Evolutionary conservation across 2,113 vertebrate species (phyloP).

Genomic region (Dasyornis broadbenti): DNA sequence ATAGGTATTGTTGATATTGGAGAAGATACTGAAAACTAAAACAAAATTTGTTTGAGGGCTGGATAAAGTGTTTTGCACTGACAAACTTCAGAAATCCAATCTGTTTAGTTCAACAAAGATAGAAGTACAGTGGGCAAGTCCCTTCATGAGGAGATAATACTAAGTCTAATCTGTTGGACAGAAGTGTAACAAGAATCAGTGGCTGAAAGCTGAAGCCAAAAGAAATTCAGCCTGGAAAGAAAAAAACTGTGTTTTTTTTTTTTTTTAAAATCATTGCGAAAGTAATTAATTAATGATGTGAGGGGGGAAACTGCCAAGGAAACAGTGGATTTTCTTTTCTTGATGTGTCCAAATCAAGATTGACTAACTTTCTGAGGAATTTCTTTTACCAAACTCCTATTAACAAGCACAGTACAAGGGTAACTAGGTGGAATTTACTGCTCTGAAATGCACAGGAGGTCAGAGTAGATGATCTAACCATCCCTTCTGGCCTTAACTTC

Average conservation of each 20-base stretch:
- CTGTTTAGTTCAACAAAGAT: not conserved
- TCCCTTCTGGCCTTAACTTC: not conserved
- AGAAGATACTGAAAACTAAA: not conserved
- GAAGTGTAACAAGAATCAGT: not conserved
- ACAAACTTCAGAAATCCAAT: not conserved
- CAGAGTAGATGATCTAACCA: not conserved
- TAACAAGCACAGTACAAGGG: not conserved
- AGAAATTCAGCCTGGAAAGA: not conserved
- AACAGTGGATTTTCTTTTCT: not conserved
- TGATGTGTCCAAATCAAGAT: not conserved
- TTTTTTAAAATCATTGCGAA: not conserved
- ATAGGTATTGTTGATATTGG: not conserved
- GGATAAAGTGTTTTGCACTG: not conserved
- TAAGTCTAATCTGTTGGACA: not conserved
- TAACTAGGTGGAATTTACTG: not conserved
- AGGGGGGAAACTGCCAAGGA: not conserved
- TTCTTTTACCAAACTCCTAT: not conserved
- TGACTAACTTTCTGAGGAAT: not conserved
- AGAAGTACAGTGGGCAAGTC: not conserved
- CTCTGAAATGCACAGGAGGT: not conserved
- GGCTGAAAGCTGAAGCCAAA: not conserved
- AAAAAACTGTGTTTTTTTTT: rapidly evolving
- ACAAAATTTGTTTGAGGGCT: not conserved
- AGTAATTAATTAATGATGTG: not conserved
- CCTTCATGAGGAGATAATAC: not conserved